Conservation (phyloP, 1,140 invertebrate species). For the Harpegnathos saltator region DNA sequence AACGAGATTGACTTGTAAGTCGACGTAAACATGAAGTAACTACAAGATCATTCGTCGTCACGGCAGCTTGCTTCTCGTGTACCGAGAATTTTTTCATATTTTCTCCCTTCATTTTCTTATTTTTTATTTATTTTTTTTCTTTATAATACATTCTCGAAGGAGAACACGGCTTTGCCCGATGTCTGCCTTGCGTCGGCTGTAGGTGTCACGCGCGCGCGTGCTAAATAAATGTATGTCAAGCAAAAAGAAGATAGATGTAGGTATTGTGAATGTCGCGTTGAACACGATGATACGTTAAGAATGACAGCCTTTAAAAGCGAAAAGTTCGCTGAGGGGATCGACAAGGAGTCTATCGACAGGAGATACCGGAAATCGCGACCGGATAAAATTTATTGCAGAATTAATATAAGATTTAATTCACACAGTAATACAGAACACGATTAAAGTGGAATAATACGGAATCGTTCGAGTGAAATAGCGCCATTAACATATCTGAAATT, state of each 20-base stretch:
- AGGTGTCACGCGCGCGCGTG: conserved; percentile 25
- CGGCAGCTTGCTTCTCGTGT: not conserved
- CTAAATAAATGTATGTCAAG: conserved; percentile 53
- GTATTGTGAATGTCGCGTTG: conserved; percentile 17
- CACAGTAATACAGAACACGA: too few species aligned
- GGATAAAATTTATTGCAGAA: too few species aligned
- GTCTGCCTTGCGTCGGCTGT: conserved; percentile 1
- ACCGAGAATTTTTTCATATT: not conserved
- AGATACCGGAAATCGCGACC: too few species aligned
- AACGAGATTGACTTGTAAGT: conserved; percentile 58
- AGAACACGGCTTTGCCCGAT: conserved; percentile 23
- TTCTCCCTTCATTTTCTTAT: too few species aligned
- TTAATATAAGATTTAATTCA: too few species aligned
- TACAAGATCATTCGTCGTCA: conserved; percentile 30
- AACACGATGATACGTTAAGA: conserved; percentile 14
- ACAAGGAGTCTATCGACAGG: not conserved
- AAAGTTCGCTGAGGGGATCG: not conserved
- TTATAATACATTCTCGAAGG: not conserved
- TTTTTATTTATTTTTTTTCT: not conserved
- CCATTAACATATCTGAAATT: too few species aligned
- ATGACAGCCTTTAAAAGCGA: not conserved
- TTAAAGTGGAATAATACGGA: too few species aligned
- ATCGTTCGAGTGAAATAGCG: too few species aligned
- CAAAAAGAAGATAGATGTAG: conserved; percentile 45
- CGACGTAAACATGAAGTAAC: not conserved